Evolutionary conservation across 2,888 invertebrate genomes (phyloP).

Genomic region (Arctia plantaginis): DNA sequence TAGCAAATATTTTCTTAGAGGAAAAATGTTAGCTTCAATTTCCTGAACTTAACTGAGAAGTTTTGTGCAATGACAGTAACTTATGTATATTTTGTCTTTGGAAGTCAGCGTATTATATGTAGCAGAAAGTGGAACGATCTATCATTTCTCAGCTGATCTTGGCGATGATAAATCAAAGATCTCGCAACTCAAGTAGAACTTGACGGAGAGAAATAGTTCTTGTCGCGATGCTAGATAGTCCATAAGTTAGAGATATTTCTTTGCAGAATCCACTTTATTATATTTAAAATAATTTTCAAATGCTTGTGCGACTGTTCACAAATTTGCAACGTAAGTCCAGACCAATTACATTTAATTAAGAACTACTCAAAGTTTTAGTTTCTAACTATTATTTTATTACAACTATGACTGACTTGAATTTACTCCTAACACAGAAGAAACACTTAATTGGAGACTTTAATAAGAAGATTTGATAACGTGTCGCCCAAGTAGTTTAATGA

Average conservation of each 20-base stretch:
- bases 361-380: no score
- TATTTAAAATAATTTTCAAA: neutral
- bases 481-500: no score
- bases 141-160: slow-evolving; percentile 17
- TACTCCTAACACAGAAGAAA: no score
- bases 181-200: neutral
- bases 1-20: neutral
- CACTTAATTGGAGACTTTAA: no score
- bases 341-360: no score
- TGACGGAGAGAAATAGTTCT: slow-evolving; percentile 15
- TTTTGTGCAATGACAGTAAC: slow-evolving; percentile 11
- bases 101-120: slow-evolving; percentile 9
- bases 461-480: no score
- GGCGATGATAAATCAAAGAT: slow-evolving; percentile 18
- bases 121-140: slow-evolving; percentile 5
- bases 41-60: neutral
- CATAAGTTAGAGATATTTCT: neutral
- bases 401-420: no score
- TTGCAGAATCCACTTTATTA: neutral
- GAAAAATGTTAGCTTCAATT: neutral
- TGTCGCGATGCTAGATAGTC: neutral
- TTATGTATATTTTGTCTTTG: slow-evolving; percentile 13
- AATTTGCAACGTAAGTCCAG: no score
- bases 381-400: no score
- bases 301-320: neutral